Percentiles rank a stretch among this genome's conserved stretches.
phyloP scores from a whole-genome alignment of 2,888 invertebrate species.

The Eristalis intricaria region DNA sequence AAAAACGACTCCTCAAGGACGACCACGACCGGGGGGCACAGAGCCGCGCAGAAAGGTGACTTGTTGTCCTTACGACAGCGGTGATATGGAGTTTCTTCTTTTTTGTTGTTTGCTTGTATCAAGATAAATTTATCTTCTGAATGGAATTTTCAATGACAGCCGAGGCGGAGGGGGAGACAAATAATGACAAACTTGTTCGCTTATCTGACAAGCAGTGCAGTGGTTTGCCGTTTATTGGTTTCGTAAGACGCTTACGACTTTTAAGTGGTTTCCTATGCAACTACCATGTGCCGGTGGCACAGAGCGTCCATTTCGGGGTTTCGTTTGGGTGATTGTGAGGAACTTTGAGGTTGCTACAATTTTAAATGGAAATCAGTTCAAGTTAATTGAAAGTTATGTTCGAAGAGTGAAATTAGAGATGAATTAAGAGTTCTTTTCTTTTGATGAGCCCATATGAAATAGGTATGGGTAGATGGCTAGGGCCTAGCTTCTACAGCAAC shows the following conservation, averaged over 20 bases:
- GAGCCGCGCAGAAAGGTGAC: neutral
- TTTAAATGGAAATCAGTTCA: no score
- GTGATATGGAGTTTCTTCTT: neutral
- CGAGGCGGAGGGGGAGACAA: neutral
- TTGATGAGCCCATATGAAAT: no score
- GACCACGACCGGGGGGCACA: neutral
- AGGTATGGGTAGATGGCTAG: no score
- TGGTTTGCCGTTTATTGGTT: neutral
- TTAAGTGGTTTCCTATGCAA: neutral
- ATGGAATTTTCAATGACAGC: neutral
- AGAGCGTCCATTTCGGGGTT: neutral
- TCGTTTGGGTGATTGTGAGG: neutral
- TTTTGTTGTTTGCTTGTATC: neutral
- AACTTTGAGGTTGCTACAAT: neutral
- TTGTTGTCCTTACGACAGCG: neutral
- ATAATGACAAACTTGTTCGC: neutral
- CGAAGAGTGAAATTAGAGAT: neutral
- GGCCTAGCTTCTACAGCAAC: no score
- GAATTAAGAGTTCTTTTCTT: neutral
- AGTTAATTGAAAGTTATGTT: neutral
- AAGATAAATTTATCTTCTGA: neutral
- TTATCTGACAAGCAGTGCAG: neutral
- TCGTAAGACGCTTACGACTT: neutral
- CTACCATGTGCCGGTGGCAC: neutral
- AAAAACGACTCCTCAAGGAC: neutral